These are phyloP conservation scores for Troilus luridus DNA, from an alignment of 2,888 invertebrate species.

Conservation along the genomic window DNA sequence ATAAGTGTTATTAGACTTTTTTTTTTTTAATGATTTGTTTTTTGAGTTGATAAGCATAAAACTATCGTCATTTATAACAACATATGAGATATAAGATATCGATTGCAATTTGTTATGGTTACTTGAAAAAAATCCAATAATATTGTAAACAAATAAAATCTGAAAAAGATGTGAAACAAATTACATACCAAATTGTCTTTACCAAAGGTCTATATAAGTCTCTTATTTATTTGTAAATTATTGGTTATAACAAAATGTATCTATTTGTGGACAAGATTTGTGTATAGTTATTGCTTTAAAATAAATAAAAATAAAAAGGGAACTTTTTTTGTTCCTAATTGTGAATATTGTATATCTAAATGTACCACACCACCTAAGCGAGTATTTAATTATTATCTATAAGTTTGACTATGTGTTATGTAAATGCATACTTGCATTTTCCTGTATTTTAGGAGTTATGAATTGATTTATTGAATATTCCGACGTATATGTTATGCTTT, in stretches of 20 bases:
- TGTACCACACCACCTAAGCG: background rate
- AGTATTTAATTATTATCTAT: background rate
- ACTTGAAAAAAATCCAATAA: background rate
- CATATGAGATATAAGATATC: background rate
- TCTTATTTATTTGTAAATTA: background rate
- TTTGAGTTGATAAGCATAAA: too few relatives aligned
- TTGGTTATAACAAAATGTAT: too few relatives aligned
- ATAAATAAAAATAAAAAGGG: background rate
- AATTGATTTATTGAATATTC: background rate
- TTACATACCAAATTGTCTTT: background rate
- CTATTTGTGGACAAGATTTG: background rate
- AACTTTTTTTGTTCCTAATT: background rate
- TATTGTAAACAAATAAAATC: background rate
- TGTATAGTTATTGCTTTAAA: background rate
- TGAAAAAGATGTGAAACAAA: background rate
- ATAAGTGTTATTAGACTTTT: background rate
- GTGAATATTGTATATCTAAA: background rate
- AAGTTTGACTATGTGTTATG: background rate
- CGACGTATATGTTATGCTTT: background rate
- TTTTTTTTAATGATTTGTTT: too few relatives aligned
- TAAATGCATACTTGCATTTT: background rate
- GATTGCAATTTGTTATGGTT: background rate
- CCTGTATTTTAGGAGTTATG: background rate
- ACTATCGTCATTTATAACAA: too few relatives aligned
- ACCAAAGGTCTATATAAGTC: background rate